A percentile compares a stretch with the other conserved stretches of the same genome.
Conservation (phyloP, 2,113 vertebrate species). For the Misgurnus anguillicaudatus region DNA sequence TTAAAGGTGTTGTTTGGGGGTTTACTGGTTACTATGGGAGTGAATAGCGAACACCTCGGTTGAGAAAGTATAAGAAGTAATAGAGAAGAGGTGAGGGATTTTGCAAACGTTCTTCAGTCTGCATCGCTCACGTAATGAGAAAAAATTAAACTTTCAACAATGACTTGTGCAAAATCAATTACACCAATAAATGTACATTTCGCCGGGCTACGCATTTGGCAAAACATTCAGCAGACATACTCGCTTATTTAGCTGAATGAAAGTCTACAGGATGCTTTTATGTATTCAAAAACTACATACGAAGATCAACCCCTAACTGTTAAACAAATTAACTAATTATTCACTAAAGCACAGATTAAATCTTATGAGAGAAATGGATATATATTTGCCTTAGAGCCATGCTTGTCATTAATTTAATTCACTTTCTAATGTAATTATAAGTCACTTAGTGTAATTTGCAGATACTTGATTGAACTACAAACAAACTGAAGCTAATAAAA, state of each 20-base stretch:
- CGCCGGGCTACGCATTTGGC: background rate
- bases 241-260: background rate
- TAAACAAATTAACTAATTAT: conserved; percentile 17
- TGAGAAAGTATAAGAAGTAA: too few relatives aligned
- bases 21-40: too few relatives aligned
- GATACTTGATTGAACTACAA: conserved; percentile 8
- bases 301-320: background rate
- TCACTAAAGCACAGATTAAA: conserved; percentile 26
- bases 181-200: background rate
- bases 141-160: too few relatives aligned
- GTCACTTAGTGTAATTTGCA: conserved; percentile 19
- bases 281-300: conserved; percentile 3
- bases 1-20: too few relatives aligned
- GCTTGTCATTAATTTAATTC: conserved; percentile 24
- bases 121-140: too few relatives aligned
- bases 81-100: too few relatives aligned
- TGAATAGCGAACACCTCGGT: too few relatives aligned
- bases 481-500: background rate
- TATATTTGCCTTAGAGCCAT: conserved; percentile 10
- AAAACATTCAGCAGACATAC: background rate
- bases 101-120: too few relatives aligned
- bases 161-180: too few relatives aligned
- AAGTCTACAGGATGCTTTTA: background rate
- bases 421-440: conserved; percentile 13
- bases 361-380: conserved; percentile 19